Conservation (phyloP, 2,113 vertebrate genomes). For the Aptenodytes forsteri region DNA sequence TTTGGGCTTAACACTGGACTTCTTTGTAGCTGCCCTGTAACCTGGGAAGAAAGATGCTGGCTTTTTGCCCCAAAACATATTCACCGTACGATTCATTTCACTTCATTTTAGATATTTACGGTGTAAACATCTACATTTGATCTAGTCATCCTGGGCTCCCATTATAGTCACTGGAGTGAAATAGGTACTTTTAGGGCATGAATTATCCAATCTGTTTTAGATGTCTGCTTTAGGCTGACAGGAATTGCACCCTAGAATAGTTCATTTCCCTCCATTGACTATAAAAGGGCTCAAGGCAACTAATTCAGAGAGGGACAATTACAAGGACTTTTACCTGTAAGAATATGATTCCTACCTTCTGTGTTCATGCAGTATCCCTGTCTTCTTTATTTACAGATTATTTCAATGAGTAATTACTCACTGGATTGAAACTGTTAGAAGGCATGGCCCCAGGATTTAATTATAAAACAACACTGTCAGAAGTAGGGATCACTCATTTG, state of each 20-base stretch:
- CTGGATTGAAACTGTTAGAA: neutral
- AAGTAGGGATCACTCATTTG: constrained; percentile 24
- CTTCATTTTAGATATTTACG: neutral
- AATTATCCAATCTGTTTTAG: neutral
- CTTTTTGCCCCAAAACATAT: neutral
- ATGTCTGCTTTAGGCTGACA: neutral
- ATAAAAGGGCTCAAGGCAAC: neutral
- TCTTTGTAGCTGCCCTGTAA: neutral
- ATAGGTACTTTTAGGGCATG: neutral
- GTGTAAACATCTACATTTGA: neutral
- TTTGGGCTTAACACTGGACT: neutral
- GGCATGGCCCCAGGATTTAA: neutral
- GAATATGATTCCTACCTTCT: neutral
- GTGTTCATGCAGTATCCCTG: neutral
- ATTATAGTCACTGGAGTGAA: neutral
- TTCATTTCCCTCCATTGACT: neutral
- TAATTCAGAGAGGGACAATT: neutral
- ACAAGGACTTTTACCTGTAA: neutral
- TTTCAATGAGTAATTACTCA: neutral
- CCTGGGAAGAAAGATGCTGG: neutral
- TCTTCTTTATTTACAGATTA: neutral
- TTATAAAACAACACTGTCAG: neutral
- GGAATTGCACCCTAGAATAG: neutral
- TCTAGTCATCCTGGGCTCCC: neutral
- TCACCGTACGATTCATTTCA: neutral